A percentile compares a stretch with the other conserved stretches of the same genome.
These are phyloP conservation scores for Ferdinandea cuprea DNA, from an alignment of 2,888 invertebrate genomes.

Conservation along the genomic window DNA sequence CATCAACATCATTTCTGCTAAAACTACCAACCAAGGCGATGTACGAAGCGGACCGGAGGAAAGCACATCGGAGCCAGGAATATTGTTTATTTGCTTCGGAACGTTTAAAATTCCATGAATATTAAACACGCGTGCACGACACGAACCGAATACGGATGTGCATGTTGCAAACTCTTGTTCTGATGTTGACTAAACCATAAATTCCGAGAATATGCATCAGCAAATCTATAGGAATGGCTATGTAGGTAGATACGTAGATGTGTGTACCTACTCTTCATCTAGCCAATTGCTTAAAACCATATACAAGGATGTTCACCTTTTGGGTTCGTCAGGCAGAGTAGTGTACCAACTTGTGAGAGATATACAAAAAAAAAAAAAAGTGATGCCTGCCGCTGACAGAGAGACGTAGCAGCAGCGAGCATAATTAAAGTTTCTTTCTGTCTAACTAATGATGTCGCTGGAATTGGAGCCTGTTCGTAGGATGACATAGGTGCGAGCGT, in stretches of 20 bases:
- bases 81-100: constrained; percentile 67
- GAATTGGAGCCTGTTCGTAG: neutral
- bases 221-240: constrained; percentile 16
- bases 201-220: constrained; percentile 31
- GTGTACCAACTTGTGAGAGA: neutral
- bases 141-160: constrained; percentile 34
- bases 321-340: neutral
- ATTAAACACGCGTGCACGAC: constrained; percentile 48
- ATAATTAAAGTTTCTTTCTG: constrained; percentile 41
- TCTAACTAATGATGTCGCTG: constrained; percentile 22
- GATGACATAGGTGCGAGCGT: neutral
- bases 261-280: constrained; percentile 18
- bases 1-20: constrained; percentile 11
- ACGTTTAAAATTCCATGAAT: constrained; percentile 73
- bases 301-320: constrained; percentile 41
- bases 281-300: constrained; percentile 31
- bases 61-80: constrained; percentile 27
- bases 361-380: constrained; percentile 3
- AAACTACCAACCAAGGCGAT: constrained; percentile 14
- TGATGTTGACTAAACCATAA: constrained; percentile 59
- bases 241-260: too few relatives aligned
- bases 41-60: neutral
- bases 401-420: neutral
- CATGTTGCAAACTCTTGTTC: neutral
- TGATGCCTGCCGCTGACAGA: constrained; percentile 38